phyloP scores from a whole-genome alignment of 2,113 vertebrate species.

The Myotis brandtii region DNA sequence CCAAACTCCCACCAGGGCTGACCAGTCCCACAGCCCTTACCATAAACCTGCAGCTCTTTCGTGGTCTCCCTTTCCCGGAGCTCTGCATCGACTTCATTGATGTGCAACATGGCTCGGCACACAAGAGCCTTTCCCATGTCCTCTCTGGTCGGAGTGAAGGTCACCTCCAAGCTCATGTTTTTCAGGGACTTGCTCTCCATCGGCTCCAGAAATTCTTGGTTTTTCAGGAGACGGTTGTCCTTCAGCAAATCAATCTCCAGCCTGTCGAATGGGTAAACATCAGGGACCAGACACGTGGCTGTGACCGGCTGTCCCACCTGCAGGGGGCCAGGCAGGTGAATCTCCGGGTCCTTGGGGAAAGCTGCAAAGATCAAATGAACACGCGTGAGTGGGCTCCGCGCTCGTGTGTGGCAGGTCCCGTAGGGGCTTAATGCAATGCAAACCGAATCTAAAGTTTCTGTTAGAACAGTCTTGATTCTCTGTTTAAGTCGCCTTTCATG shows the following conservation, averaged over 20 bases:
- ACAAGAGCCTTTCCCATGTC: slow-evolving; percentile 82
- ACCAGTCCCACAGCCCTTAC: slow-evolving; percentile 80
- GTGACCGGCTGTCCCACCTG: slow-evolving; percentile 69
- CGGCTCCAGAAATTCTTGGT: neutral
- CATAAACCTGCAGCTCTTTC: slow-evolving; percentile 75
- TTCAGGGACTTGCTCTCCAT: slow-evolving; percentile 26
- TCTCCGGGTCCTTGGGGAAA: slow-evolving; percentile 86
- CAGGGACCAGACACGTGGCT: slow-evolving; percentile 79
- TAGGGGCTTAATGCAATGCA: neutral
- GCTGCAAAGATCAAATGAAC: slow-evolving; percentile 80
- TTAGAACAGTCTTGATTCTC: neutral
- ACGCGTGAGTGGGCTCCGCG: neutral
- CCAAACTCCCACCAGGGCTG: neutral
- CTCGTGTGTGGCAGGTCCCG: neutral
- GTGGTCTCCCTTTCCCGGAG: slow-evolving; percentile 73
- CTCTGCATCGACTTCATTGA: slow-evolving; percentile 59
- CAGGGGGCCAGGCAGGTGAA: slow-evolving; percentile 74
- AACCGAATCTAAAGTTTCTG: neutral
- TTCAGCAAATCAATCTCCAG: slow-evolving; percentile 81
- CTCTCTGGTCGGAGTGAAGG: slow-evolving; percentile 71
- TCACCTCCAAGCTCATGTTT: slow-evolving; percentile 79
- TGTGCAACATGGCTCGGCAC: slow-evolving; percentile 82
- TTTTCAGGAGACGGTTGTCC: neutral
- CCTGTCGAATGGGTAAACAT: slow-evolving; percentile 83
- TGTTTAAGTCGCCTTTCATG: neutral